These are phyloP conservation scores for Stenodema calcarata DNA, from an alignment of 2,888 invertebrate genomes.

Conservation along the genomic window DNA sequence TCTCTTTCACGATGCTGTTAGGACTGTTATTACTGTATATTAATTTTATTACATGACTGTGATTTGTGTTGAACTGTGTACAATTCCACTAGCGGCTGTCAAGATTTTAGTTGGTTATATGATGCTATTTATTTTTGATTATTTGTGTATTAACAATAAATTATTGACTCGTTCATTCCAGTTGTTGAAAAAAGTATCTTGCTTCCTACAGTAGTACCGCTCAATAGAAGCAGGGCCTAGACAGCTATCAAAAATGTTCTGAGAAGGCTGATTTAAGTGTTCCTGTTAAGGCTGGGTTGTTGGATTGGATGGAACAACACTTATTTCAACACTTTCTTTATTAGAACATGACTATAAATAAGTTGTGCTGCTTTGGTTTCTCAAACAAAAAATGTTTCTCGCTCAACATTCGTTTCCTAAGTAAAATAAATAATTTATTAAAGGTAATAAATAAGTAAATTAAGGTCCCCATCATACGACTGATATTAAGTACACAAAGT, in stretches of 20 bases:
- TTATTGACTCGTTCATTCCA: not conserved
- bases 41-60: not conserved
- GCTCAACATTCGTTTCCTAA: not conserved
- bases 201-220: too few relatives aligned
- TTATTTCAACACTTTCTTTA: not conserved
- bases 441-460: not conserved
- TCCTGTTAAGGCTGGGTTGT: too few relatives aligned
- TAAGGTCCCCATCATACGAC: not conserved
- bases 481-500: not conserved
- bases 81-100: not conserved
- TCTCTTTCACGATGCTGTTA: not conserved
- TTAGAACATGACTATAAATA: not conserved
- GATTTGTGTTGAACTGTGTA: not conserved
- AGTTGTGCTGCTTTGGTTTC: not conserved
- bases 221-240: too few relatives aligned
- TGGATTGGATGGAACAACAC: not conserved
- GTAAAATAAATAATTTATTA: not conserved
- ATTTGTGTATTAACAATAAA: not conserved
- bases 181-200: too few relatives aligned
- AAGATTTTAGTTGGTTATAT: not conserved
- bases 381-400: not conserved
- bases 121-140: too few relatives aligned
- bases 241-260: too few relatives aligned
- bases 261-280: too few relatives aligned
- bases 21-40: not conserved